phyloP scores from a whole-genome alignment of 2,888 invertebrate genomes.

The Synergus itoensis region DNA sequence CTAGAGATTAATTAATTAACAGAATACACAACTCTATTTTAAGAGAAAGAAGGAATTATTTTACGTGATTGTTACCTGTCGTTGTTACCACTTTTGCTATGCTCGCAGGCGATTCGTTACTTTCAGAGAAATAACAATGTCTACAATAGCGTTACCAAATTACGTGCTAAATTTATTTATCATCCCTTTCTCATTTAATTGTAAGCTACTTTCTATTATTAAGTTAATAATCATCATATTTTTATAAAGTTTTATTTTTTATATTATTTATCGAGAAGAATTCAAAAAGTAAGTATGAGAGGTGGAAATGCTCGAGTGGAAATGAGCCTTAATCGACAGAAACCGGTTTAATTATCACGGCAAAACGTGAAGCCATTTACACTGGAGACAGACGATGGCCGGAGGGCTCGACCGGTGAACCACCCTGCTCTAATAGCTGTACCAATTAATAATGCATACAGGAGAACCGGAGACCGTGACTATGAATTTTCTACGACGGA shows the following conservation, averaged over 20 bases:
- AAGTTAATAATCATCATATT: not conserved
- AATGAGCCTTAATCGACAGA: constrained; percentile 39
- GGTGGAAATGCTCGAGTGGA: constrained; percentile 18
- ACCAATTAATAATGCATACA: constrained; percentile 51
- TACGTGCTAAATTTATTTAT: constrained; percentile 1
- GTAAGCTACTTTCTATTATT: not conserved
- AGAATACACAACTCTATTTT: constrained; percentile 17
- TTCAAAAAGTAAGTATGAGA: constrained; percentile 1
- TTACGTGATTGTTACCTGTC: constrained; percentile 25
- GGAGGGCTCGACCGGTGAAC: constrained; percentile 19
- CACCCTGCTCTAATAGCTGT: constrained; percentile 43
- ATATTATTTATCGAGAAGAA: too few relatives aligned
- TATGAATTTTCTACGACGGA: constrained; percentile 32
- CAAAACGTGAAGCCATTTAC: constrained; percentile 42
- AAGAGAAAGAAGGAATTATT: constrained; percentile 1
- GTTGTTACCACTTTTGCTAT: constrained; percentile 35
- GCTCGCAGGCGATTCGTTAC: constrained; percentile 18
- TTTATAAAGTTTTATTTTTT: too few relatives aligned
- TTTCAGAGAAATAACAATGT: constrained; percentile 40
- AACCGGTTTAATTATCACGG: constrained; percentile 39
- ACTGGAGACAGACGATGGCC: constrained; percentile 40
- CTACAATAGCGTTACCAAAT: constrained; percentile 42
- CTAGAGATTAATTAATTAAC: not conserved
- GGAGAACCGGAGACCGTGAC: constrained; percentile 37
- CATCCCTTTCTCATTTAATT: not conserved